A percentile compares a stretch with the other conserved stretches of the same genome.
These are phyloP conservation scores for Megalurothrips usitatus DNA, from an alignment of 2,888 invertebrate species.

Conservation along the genomic window DNA sequence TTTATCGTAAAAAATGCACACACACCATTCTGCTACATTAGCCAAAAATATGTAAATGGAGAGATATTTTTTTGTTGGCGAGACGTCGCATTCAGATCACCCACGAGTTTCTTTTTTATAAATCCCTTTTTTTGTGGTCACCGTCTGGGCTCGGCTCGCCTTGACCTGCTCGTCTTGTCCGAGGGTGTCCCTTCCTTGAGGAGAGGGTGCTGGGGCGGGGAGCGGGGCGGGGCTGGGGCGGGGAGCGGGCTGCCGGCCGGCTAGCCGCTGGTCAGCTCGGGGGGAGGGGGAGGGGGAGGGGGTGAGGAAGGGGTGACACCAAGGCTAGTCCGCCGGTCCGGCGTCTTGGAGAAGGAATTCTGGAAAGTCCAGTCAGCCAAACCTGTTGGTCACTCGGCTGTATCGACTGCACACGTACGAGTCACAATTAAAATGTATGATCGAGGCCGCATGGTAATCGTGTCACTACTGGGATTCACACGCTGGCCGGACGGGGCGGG, in stretches of 20 bases:
- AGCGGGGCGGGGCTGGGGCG: background rate
- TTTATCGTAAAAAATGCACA: too few relatives aligned
- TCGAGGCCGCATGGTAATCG: constrained; percentile 2
- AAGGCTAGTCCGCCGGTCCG: background rate
- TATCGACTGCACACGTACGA: background rate
- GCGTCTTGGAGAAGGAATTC: background rate
- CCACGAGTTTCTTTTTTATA: too few relatives aligned
- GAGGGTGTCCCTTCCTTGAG: constrained; percentile 17
- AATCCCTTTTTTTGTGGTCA: too few relatives aligned
- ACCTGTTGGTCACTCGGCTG: background rate
- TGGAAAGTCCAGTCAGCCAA: constrained; percentile 1
- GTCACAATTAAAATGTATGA: constrained; percentile 12
- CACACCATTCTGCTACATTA: too few relatives aligned
- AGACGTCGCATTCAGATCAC: background rate
- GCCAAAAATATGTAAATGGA: too few relatives aligned
- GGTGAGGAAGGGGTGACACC: background rate
- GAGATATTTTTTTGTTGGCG: too few relatives aligned
- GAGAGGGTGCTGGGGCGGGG: background rate
- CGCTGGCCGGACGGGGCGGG: background rate
- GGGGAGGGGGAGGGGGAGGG: background rate
- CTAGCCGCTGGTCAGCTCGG: background rate
- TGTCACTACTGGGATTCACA: constrained; percentile 19
- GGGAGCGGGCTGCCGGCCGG: background rate
- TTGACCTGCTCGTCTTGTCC: background rate
- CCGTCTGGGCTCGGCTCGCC: background rate